Evolutionary conservation across 2,888 invertebrate species (phyloP).

Genomic region (Tiliacea citrago): DNA sequence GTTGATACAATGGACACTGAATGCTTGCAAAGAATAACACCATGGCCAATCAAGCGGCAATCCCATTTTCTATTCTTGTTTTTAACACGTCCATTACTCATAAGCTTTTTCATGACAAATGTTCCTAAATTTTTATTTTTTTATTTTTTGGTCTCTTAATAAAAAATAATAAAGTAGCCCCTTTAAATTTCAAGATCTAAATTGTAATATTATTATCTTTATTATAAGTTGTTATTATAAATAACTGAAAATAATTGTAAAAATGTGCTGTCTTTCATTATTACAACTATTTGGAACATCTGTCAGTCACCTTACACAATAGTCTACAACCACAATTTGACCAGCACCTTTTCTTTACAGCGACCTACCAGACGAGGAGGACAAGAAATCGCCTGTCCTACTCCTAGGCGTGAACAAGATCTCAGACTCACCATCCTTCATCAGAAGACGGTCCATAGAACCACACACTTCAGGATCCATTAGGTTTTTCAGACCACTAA

Average conservation of each 20-base stretch:
- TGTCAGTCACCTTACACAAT: slow-evolving; percentile 7
- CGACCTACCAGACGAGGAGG: slow-evolving; percentile 91
- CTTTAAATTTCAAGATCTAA: too few species aligned
- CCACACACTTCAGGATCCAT: slow-evolving; percentile 84
- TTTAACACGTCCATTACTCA: slow-evolving; percentile 12
- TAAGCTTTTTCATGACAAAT: slow-evolving; percentile 40
- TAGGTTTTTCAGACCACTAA: slow-evolving; percentile 86
- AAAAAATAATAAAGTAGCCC: too few species aligned
- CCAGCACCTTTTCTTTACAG: slow-evolving; percentile 81
- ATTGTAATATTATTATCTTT: too few species aligned
- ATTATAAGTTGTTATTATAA: too few species aligned
- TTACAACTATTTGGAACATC: slow-evolving; percentile 37
- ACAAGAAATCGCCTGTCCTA: slow-evolving; percentile 91
- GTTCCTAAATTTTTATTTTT: slow-evolving; percentile 15
- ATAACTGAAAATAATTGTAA: too few species aligned
- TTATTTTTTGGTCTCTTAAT: too few species aligned
- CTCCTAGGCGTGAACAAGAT: slow-evolving; percentile 92
- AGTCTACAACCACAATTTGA: slow-evolving; percentile 49
- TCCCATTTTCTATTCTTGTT: slow-evolving; percentile 2
- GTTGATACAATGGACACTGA: slow-evolving; percentile 2
- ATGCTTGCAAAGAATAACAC: slow-evolving; percentile 28
- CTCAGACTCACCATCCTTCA: slow-evolving; percentile 84
- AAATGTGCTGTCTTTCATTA: not conserved
- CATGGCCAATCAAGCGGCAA: not conserved
- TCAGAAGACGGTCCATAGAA: slow-evolving; percentile 84